These are phyloP conservation scores for Dicycla oo DNA, from an alignment of 2,888 invertebrate genomes.

Conservation along the genomic window DNA sequence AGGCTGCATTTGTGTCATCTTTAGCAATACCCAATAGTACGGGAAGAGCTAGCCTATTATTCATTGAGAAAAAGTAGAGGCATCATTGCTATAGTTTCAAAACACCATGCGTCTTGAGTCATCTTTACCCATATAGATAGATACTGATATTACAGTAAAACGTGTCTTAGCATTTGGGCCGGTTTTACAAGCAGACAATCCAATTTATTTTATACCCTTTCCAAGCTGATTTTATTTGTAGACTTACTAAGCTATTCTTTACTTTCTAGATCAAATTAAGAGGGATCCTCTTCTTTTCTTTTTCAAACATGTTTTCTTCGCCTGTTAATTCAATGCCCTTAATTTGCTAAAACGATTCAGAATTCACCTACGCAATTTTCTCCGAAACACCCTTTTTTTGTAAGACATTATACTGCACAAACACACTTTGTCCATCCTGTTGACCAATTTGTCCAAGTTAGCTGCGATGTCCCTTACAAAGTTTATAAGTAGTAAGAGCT, in stretches of 20 bases:
- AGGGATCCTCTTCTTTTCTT: neutral
- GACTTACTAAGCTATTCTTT: neutral
- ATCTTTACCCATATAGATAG: neutral
- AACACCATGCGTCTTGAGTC: no score
- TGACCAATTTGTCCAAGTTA: slow-evolving; percentile 1
- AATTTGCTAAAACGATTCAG: slow-evolving; percentile 14
- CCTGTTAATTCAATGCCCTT: neutral
- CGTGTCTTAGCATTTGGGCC: no score
- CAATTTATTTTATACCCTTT: slow-evolving; percentile 1
- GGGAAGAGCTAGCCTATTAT: no score
- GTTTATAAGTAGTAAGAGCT: neutral
- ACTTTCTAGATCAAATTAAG: slow-evolving; percentile 11
- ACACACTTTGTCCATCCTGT: neutral
- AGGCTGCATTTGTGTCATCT: no score
- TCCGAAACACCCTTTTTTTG: neutral
- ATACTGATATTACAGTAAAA: neutral
- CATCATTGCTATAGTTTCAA: neutral
- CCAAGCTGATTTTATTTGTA: slow-evolving; percentile 16
- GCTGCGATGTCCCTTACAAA: neutral
- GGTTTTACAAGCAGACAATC: slow-evolving; percentile 17
- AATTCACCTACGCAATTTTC: slow-evolving; percentile 3
- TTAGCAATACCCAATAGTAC: neutral
- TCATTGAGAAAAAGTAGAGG: neutral
- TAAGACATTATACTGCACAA: slow-evolving; percentile 9
- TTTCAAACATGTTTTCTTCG: neutral